These are phyloP conservation scores for Sycophila sp. DNA, from an alignment of 1,140 invertebrate species.

Conservation along the genomic window DNA sequence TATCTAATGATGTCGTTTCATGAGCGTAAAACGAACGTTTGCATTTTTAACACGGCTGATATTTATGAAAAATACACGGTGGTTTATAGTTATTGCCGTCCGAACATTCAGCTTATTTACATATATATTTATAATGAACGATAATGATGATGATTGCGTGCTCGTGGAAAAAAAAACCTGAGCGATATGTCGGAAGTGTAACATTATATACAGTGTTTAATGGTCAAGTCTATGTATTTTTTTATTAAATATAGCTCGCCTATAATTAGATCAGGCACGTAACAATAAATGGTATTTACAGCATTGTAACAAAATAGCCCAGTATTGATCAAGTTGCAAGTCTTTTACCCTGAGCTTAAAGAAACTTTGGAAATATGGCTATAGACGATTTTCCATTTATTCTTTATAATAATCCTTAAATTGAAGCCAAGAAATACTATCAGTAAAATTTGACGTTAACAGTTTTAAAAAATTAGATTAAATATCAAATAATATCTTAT, in stretches of 20 bases:
- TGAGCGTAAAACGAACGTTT: not conserved
- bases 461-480: too few relatives aligned
- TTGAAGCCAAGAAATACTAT: too few relatives aligned
- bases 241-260: too few relatives aligned
- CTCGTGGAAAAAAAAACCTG: slow-evolving; percentile 14
- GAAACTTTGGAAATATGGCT: too few relatives aligned
- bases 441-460: too few relatives aligned
- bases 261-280: slow-evolving; percentile 26
- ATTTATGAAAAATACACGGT: not conserved
- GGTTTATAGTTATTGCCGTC: not conserved
- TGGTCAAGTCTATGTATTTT: too few relatives aligned
- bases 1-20: too few relatives aligned
- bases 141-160: slow-evolving; percentile 2
- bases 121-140: not conserved
- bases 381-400: too few relatives aligned
- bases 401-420: too few relatives aligned
- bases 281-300: slow-evolving; percentile 1
- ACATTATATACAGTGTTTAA: too few relatives aligned
- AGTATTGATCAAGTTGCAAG: not conserved
- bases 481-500: too few relatives aligned
- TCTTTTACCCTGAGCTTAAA: too few relatives aligned
- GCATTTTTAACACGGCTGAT: not conserved
- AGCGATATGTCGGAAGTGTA: not conserved
- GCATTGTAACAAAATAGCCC: not conserved
- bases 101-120: not conserved